Conservation (phyloP, 1,140 invertebrate species). For the Eriocheir sinensis region DNA sequence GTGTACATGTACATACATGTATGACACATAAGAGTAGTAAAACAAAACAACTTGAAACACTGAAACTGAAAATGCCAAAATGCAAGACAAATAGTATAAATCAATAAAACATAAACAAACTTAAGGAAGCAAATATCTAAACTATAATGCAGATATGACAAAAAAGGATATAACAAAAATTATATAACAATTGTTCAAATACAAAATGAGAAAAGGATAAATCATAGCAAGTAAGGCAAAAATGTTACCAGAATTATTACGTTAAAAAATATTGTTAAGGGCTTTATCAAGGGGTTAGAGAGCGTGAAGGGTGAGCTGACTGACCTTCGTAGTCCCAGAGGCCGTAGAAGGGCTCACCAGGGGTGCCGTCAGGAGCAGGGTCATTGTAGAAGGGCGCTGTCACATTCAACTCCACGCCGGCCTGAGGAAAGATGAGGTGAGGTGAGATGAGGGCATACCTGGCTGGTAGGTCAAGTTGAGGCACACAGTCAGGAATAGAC, state of each 20-base stretch:
- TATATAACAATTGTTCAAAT: too few relatives aligned
- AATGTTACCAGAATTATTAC: background rate
- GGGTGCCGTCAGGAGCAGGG: constrained; percentile 57
- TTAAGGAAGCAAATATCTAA: too few relatives aligned
- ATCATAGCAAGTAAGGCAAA: background rate
- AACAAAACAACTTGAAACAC: too few relatives aligned
- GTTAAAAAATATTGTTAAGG: background rate
- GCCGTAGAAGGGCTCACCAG: constrained; percentile 70
- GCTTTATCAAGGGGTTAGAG: background rate
- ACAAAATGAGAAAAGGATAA: background rate
- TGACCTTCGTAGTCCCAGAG: constrained; percentile 78
- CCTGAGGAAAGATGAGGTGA: constrained; percentile 44
- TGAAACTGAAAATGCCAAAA: too few relatives aligned
- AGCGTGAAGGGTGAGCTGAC: background rate
- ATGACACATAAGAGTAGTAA: too few relatives aligned
- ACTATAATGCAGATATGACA: too few relatives aligned
- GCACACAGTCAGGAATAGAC: too few relatives aligned
- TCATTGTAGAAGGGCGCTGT: constrained; percentile 78
- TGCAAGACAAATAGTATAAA: too few relatives aligned
- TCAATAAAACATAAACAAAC: too few relatives aligned
- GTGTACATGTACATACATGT: too few relatives aligned
- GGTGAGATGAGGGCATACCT: background rate
- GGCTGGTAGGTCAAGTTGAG: background rate
- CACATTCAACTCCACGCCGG: constrained; percentile 74
- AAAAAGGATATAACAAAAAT: too few relatives aligned